Percentiles rank a stretch among this genome's conserved stretches.
Conservation (phyloP, 2,888 invertebrate species). For the Prenolepis imparis region DNA sequence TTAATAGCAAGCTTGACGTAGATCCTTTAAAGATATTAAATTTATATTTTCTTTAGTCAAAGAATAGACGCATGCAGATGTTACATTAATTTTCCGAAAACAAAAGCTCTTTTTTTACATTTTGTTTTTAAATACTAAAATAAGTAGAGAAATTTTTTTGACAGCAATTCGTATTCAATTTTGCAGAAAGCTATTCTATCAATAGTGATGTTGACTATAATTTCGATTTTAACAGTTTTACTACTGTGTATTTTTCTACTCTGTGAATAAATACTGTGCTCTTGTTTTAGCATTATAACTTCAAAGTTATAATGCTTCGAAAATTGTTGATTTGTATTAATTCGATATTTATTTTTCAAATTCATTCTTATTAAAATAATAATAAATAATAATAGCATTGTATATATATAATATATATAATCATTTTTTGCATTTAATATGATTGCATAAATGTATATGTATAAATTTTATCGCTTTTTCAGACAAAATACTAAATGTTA, state of each 20-base stretch:
- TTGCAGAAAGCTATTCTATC: neutral
- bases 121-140: conserved; percentile 16
- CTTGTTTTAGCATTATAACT: neutral
- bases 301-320: neutral
- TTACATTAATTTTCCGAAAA: neutral
- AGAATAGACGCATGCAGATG: neutral
- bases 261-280: neutral
- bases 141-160: neutral
- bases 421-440: neutral
- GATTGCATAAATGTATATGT: no score
- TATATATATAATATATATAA: no score
- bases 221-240: neutral
- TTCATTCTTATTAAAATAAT: neutral
- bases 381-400: neutral
- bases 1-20: neutral
- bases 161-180: neutral
- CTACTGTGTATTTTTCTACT: neutral
- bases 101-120: neutral
- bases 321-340: neutral
- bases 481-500: neutral
- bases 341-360: neutral
- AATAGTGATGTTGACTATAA: neutral
- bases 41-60: neutral
- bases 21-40: neutral
- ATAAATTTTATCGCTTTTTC: neutral